Base-by-base conservation (phyloP, 2,888 invertebrate genomes). In the Taphrorychus bicolor region DNA sequence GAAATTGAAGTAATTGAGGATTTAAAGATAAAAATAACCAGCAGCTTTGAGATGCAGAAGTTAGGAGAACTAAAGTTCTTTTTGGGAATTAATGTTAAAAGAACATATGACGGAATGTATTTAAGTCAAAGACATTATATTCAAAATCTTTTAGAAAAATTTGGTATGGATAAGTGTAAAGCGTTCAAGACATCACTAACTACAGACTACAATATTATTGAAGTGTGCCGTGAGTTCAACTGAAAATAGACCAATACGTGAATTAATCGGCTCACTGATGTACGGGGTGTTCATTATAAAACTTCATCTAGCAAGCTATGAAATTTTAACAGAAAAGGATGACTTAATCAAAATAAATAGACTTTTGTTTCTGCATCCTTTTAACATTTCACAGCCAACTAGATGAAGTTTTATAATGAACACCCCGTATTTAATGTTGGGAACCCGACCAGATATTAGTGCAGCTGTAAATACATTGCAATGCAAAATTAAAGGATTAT, bases 371-470 rank as follows among this genome's bases (percentile, higher is more conserved):
- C n/a, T n/a, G n/a, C n/a, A n/a, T n/a, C n/a, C n/a, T n/a, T n/a
- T n/a, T n/a, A n/a, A n/a, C n/a, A n/a, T n/a, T n/a, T n/a, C n/a
- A n/a, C n/a, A n/a, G n/a, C n/a, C n/a, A n/a, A n/a, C n/a, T n/a
- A n/a, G n/a, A n/a, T n/a, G n/a, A n/a, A n/a, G n/a, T n/a, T n/a
- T n/a, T n/a, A n/a, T n/a, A n/a, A n/a, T n/a, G n/a, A n/a, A n/a
- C n/a, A n/a, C n/a, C n/a, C n/a, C n/a, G n/a, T n/a, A n/a, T 41
- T 11, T 61, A 5, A 61, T 61, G 61, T 42, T 61, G 21, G 61
- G 23, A 5, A 61, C 61, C 5, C n/a, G 61, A 41, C 61, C 61
- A 23, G 61, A 61, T 19, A 16, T 61, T 21, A 61, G 61, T 61
- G 16, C 32, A 21, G 7, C 61, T 53, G 42, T 61, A 2, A 61